Conservation (phyloP, 2,797 vertebrate species). For the Schizopygopsis pylzovi region DNA sequence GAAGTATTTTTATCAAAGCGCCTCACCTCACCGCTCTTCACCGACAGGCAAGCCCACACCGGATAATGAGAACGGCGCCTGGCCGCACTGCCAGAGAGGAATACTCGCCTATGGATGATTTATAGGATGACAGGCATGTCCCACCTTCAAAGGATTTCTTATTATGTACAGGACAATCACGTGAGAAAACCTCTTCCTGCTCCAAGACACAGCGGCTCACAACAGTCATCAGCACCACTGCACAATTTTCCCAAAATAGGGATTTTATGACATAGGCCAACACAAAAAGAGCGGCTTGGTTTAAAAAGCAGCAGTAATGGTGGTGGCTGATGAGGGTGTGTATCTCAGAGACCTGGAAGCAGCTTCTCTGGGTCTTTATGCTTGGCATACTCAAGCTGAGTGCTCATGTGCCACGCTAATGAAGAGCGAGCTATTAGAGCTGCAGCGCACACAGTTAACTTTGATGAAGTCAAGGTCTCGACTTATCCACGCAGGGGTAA, state of each 20-base stretch:
- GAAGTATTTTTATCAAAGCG: constrained; percentile 48
- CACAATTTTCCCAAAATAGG: constrained; percentile 58
- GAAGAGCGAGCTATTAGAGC: constrained; percentile 65
- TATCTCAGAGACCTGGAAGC: constrained; percentile 45
- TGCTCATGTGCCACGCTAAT: constrained; percentile 63
- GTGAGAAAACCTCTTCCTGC: constrained; percentile 67
- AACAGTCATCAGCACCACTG: constrained; percentile 54
- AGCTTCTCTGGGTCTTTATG: constrained; percentile 51
- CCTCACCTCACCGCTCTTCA: constrained; percentile 67
- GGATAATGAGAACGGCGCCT: constrained; percentile 72
- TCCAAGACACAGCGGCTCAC: constrained; percentile 65
- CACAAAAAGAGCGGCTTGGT: constrained; percentile 13
- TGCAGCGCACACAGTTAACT: constrained; percentile 39
- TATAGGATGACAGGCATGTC: constrained; percentile 70
- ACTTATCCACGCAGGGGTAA: constrained; percentile 38
- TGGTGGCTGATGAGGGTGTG: constrained; percentile 49
- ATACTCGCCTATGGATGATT: constrained; percentile 67
- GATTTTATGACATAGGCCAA: constrained; percentile 34
- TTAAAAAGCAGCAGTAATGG: constrained; percentile 42
- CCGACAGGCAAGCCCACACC: constrained; percentile 66
- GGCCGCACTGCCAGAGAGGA: constrained; percentile 67
- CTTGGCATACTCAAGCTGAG: constrained; percentile 61
- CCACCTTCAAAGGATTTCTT: constrained; percentile 72
- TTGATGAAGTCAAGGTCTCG: constrained; percentile 56
- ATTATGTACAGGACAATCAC: constrained; percentile 71